Percentiles rank a stretch among this genome's conserved stretches.
Evolutionary conservation across 1,140 invertebrate genomes (phyloP).

Genomic region (Micrasema longulum): DNA sequence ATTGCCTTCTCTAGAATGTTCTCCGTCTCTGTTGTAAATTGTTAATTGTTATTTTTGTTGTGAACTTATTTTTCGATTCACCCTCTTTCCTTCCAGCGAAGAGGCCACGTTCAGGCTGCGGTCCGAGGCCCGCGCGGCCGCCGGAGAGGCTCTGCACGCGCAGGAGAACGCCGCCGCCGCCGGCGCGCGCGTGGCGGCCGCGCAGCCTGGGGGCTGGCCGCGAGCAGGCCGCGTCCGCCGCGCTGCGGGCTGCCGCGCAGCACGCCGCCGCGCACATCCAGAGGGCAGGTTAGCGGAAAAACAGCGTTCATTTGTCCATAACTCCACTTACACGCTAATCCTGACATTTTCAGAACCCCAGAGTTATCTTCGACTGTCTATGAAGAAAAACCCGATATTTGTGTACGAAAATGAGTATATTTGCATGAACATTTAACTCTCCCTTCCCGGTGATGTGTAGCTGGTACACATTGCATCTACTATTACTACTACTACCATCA

Average conservation of each 20-base stretch:
- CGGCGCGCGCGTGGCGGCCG: slow-evolving; percentile 47
- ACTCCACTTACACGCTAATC: too few relatives aligned
- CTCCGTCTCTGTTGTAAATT: too few relatives aligned
- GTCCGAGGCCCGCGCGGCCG: slow-evolving; percentile 45
- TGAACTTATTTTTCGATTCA: not conserved
- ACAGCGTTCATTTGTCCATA: too few relatives aligned
- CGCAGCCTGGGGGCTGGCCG: slow-evolving; percentile 48
- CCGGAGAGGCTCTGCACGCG: slow-evolving; percentile 45
- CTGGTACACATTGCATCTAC: too few relatives aligned
- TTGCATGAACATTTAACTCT: too few relatives aligned
- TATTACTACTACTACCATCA: too few relatives aligned
- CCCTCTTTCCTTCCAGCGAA: slow-evolving; percentile 32
- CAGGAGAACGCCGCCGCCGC: slow-evolving; percentile 48
- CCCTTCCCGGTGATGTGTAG: too few relatives aligned
- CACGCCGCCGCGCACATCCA: slow-evolving; percentile 48
- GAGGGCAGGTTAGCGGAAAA: slow-evolving; percentile 47
- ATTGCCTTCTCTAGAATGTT: too few relatives aligned
- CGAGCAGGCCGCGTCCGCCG: slow-evolving; percentile 43
- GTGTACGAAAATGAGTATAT: too few relatives aligned
- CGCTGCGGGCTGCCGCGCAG: slow-evolving; percentile 44
- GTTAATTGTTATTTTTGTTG: not conserved
- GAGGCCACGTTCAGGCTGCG: slow-evolving; percentile 39
- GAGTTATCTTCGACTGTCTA: too few relatives aligned
- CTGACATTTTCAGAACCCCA: too few relatives aligned
- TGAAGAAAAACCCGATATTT: too few relatives aligned